These are phyloP conservation scores for Plectrocnemia conspersa DNA, from an alignment of 1,140 invertebrate genomes.

Conservation along the genomic window DNA sequence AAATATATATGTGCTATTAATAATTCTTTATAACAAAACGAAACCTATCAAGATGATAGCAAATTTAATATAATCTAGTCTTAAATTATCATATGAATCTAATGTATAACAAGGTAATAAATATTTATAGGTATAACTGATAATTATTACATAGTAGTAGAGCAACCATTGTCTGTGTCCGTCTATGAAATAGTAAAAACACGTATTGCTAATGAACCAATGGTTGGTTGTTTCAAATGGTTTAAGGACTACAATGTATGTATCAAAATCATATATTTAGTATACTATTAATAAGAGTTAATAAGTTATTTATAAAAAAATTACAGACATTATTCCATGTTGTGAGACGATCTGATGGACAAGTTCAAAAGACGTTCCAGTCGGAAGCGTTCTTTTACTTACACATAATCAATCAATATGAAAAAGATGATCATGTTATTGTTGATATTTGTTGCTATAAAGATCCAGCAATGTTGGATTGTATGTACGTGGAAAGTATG, in stretches of 20 bases:
- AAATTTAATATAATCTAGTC: no score
- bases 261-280: neutral
- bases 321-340: slow-evolving; percentile 72
- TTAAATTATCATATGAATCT: no score
- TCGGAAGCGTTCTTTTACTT: slow-evolving; percentile 78
- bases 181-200: slow-evolving; percentile 54
- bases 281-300: neutral
- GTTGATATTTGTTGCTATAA: slow-evolving; percentile 81
- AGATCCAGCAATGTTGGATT: slow-evolving; percentile 75
- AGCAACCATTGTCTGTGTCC: slow-evolving; percentile 75
- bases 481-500: slow-evolving; percentile 78
- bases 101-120: no score
- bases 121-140: slow-evolving; percentile 59
- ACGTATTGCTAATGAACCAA: slow-evolving; percentile 59
- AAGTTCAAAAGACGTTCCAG: slow-evolving; percentile 56
- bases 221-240: slow-evolving; percentile 64
- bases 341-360: slow-evolving; percentile 59
- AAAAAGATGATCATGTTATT: slow-evolving; percentile 64
- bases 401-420: slow-evolving; percentile 87
- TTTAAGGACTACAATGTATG: slow-evolving; percentile 33
- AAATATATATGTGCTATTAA: no score
- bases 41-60: no score
- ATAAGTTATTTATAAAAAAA: slow-evolving; percentile 1
- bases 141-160: slow-evolving; percentile 78
- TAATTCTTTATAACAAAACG: no score